A percentile compares a stretch with the other conserved stretches of the same genome.
These are phyloP conservation scores for Anorthoa munda DNA, from an alignment of 2,888 invertebrate species.

Conservation along the genomic window DNA sequence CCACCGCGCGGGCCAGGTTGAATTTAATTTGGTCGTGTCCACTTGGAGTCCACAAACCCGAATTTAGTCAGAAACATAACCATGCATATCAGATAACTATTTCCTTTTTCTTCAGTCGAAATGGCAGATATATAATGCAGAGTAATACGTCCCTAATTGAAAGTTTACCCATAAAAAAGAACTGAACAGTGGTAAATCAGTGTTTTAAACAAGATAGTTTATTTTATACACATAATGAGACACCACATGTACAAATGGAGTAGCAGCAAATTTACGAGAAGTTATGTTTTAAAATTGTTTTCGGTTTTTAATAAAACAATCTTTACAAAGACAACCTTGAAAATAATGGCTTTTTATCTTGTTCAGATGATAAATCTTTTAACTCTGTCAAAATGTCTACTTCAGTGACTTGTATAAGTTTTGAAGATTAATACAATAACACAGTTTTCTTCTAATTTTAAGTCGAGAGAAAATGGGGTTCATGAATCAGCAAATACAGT, in stretches of 20 bases:
- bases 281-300: neutral
- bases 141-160: neutral
- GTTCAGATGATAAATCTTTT: no score
- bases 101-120: no score
- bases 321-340: neutral
- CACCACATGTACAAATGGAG: constrained; percentile 37
- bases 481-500: neutral
- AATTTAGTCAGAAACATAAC: neutral
- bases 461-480: neutral
- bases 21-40: neutral
- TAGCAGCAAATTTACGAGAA: constrained; percentile 20
- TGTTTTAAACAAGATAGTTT: constrained; percentile 21
- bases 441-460: neutral
- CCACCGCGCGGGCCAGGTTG: neutral
- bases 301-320: neutral
- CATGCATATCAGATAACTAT: neutral
- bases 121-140: no score
- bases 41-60: neutral
- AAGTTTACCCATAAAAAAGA: constrained; percentile 5
- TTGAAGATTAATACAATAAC: no score
- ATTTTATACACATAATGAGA: constrained; percentile 34
- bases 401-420: no score
- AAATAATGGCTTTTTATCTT: neutral
- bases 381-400: neutral
- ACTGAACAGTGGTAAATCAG: constrained; percentile 44